These are phyloP conservation scores for Drosophila longiperda DNA, from an alignment of 2,888 invertebrate genomes.

Conservation along the genomic window DNA sequence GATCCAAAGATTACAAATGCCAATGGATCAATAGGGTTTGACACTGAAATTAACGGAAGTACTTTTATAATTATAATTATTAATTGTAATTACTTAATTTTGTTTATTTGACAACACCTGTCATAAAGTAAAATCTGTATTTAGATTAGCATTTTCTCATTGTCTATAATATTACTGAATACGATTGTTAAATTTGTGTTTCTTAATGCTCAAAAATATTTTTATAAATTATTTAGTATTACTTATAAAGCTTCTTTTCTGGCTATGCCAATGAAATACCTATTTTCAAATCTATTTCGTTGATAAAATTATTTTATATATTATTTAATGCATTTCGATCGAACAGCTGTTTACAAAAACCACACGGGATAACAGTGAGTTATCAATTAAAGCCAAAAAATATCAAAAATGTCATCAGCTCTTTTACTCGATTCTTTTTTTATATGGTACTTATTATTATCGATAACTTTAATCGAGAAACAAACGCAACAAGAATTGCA, in stretches of 20 bases:
- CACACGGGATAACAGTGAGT: neutral
- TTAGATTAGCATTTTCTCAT: neutral
- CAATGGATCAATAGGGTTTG: constrained; percentile 7
- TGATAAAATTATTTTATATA: neutral
- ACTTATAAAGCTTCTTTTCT: neutral
- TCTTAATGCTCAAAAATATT: neutral
- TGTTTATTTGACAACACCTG: neutral
- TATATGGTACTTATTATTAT: neutral
- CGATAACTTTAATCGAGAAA: neutral
- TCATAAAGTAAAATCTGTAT: neutral
- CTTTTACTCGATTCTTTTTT: neutral
- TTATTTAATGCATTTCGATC: neutral
- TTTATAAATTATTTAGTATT: neutral
- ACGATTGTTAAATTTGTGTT: neutral
- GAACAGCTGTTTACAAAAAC: neutral
- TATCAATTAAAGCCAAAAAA: neutral
- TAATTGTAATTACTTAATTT: neutral
- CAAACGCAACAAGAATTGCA: neutral
- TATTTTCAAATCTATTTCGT: neutral
- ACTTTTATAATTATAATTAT: constrained; percentile 4
- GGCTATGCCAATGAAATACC: neutral
- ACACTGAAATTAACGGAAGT: constrained; percentile 17
- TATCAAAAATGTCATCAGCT: neutral
- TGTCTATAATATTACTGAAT: neutral
- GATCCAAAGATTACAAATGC: neutral